Base-by-base conservation (phyloP, 2,888 invertebrate genomes). In the Spialia ferax region DNA sequence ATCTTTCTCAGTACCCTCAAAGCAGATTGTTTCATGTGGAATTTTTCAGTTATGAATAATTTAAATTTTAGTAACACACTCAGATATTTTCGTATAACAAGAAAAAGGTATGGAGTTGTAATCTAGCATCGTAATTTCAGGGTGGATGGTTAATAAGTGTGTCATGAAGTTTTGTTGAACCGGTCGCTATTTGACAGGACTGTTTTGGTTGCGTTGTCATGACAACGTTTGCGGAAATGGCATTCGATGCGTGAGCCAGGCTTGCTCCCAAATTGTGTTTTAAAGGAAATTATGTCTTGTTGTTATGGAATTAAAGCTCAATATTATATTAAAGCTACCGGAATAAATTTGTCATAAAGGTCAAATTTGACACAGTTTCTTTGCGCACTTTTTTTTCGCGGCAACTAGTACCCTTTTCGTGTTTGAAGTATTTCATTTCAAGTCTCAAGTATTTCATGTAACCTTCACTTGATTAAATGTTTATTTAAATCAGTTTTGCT, bases 181-280 rank as follows among this genome's bases (percentile, higher is more conserved):
- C 74, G 78, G 82, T 79, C 81, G 80, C 78, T 79, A 77, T 81
- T 87, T 90, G 92, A 86, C 88, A 87, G 74, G 72, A 79, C 77
- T 92, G 91, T 93, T 91, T 85, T 83, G 82, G 72, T 70, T 64
- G 66, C 50, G 90, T 91, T 78, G 75, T 72, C 75, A 87, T 86
- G 82, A 81, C 63, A 74, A 90, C 87, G 69, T 77, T 85, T 83
- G 85, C 89, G 88, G 90, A 90, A 89, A 86, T 81, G 23, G 48
- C 57, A 56, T 18, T 29, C 42, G 55, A 29, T 63, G 64, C 56
- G 64, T 64, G 64, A 57, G 15, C 13, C 22, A 54, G 23, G 20
- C 55, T 35, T 63, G 45, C 35, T 22, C 48, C 57, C 29, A 26
- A 64, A 64, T 15, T 35, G 56, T 56, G 15, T 64, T 48, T 29